Evolutionary conservation across 2,113 vertebrate genomes (phyloP), one percentile per base, ranked within the genome.

Genomic region (Etia nguti): DNA sequence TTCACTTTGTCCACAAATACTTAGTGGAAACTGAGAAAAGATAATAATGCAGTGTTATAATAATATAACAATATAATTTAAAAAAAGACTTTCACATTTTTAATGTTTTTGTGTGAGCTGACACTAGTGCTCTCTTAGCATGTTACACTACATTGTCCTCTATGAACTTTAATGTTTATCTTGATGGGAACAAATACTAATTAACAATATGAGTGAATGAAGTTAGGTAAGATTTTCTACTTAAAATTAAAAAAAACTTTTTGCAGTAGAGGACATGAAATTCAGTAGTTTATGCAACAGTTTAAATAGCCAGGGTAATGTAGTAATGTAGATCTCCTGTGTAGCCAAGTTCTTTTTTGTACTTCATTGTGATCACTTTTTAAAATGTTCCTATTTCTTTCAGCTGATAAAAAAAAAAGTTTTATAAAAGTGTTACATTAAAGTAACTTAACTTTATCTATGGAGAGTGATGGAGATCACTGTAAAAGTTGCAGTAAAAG

Each of bases 271-370:
- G 2, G 26, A 50, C 20, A 24, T 50, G 6, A 50, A 50, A 50
- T 50, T 20, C 46, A 50, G 7, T 46, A 6, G 18, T 50, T 75
- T 75, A 75, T 18, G 29, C 24, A 75, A 26, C 41, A 48, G 41
- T 75, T 48, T 75, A 29, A 75, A 48, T 75, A 75, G 22, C 15
- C 68, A 46, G 43, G n/a, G n/a, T n/a, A n/a, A n/a, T n/a, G n/a
- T n/a, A n/a, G 0, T 18, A 29, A 20, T 31, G 16, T 77, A 48
- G 70, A 50, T 8, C 24, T 75, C 24, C 16, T 20, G 43, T 48
- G 43, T 48, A 50, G n/a, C 43, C 4, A 29, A 48, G 43, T 77
- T 73, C 41, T 73, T 7, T 73, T 50, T 75, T 77, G 15, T 50
- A 31, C 24, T 75, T 50, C 50, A 20, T 50, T 77, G 10, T 50